A percentile compares a stretch with the other conserved stretches of the same genome.
Evolutionary conservation across 1,140 invertebrate species (phyloP).

Genomic region (Scaptomyza hsui): DNA sequence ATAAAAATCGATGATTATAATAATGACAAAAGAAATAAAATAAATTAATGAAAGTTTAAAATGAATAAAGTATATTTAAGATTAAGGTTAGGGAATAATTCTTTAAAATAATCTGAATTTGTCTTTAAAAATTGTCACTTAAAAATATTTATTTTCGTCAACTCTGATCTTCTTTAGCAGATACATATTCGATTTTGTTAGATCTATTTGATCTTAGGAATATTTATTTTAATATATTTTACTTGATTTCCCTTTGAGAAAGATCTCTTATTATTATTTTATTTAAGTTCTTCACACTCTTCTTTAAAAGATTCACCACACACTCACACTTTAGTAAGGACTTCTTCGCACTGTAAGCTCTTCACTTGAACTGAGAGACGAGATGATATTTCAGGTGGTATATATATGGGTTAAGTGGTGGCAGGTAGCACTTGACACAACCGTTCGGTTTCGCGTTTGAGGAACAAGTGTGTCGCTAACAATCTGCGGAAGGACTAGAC

Average conservation of each 20-base stretch:
- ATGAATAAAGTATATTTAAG: too few species aligned
- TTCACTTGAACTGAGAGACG: background rate
- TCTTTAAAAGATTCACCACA: slow-evolving; percentile 2
- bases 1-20: background rate
- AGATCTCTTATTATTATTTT: background rate
- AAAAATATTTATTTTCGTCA: too few species aligned
- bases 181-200: too few species aligned
- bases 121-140: too few species aligned
- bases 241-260: background rate
- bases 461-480: slow-evolving; percentile 81
- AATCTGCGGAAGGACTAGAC: slow-evolving; percentile 78
- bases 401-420: slow-evolving; percentile 14
- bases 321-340: slow-evolving; percentile 25
- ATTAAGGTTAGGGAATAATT: too few species aligned
- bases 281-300: background rate
- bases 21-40: background rate
- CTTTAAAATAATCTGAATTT: too few species aligned
- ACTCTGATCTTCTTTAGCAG: too few species aligned
- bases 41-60: too few species aligned
- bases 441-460: slow-evolving; percentile 75
- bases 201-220: too few species aligned
- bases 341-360: background rate
- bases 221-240: too few species aligned
- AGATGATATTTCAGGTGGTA: slow-evolving; percentile 1
- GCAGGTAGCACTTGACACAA: slow-evolving; percentile 68